phyloP scores from a whole-genome alignment of 2,113 vertebrate genomes.

The Acanthochromis polyacanthus region DNA sequence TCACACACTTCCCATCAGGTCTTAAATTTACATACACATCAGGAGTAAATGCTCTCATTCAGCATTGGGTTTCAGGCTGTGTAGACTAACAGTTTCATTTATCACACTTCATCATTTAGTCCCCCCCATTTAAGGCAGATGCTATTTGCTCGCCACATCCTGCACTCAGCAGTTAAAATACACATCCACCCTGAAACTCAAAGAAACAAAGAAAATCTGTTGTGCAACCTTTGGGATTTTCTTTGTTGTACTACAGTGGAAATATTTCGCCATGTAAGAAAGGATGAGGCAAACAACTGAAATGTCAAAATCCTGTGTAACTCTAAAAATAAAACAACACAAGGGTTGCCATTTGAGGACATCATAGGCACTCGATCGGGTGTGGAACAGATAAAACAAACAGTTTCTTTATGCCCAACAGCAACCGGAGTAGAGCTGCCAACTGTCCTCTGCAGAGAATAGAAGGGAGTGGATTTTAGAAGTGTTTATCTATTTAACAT shows the following conservation, averaged over 20 bases:
- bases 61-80: constrained; percentile 33
- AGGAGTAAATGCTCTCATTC: constrained; percentile 34
- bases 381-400: constrained; percentile 66
- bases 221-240: constrained; percentile 66
- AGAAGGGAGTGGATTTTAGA: constrained; percentile 53
- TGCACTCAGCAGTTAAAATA: constrained; percentile 40
- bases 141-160: constrained; percentile 50
- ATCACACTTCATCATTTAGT: constrained; percentile 50
- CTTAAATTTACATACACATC: constrained; percentile 47
- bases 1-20: constrained; percentile 30
- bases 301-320: constrained; percentile 72
- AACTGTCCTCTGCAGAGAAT: constrained; percentile 66
- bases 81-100: constrained; percentile 42
- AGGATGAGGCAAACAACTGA: constrained; percentile 79
- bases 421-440: constrained; percentile 56
- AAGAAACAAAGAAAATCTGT: constrained; percentile 64
- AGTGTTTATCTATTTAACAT: constrained; percentile 60
- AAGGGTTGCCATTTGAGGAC: constrained; percentile 68
- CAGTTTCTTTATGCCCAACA: constrained; percentile 52
- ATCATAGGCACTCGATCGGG: constrained; percentile 49
- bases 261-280: constrained; percentile 68
- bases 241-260: constrained; percentile 66
- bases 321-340: constrained; percentile 73
- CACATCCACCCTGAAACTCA: constrained; percentile 9
- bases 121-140: constrained; percentile 32